Conservation (phyloP, 2,797 vertebrate species). For the Neosilurus mollespiculum region DNA sequence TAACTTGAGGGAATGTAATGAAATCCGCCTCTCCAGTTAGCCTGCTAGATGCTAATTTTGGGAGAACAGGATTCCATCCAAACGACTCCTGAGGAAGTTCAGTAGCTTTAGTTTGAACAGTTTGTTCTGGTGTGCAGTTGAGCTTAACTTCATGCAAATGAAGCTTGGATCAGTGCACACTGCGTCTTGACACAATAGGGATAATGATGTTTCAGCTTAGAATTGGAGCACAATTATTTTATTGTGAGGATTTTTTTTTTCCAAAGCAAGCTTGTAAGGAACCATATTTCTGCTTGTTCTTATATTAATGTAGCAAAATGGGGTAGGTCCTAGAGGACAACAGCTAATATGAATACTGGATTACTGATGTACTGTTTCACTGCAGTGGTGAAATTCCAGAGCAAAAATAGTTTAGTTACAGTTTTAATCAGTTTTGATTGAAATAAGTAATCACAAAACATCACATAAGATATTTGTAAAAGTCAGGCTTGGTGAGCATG, state of each 20-base stretch:
- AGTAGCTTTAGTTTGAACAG: conserved; percentile 3
- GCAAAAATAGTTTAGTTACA: not conserved
- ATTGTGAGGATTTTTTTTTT: not conserved
- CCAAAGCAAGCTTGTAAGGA: not conserved
- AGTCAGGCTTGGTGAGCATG: not conserved
- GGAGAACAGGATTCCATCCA: conserved; percentile 43
- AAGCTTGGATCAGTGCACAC: not conserved
- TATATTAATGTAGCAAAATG: not conserved
- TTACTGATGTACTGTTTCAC: not conserved
- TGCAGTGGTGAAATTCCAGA: not conserved
- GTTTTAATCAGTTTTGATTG: not conserved
- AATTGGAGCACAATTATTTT: not conserved
- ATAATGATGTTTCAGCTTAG: not conserved
- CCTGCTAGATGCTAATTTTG: conserved; percentile 63
- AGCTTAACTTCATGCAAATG: conserved; percentile 21
- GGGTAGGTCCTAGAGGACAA: not conserved
- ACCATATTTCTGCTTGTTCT: not conserved
- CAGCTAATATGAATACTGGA: not conserved
- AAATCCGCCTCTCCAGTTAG: conserved; percentile 65
- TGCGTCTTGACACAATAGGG: not conserved
- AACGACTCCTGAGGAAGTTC: conserved; percentile 13
- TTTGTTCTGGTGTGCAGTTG: not conserved
- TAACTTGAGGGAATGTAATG: conserved; percentile 62
- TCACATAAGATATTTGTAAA: not conserved
- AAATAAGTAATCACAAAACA: not conserved